These are phyloP conservation scores for Guaruba guarouba DNA, from an alignment of 2,113 vertebrate species.

Conservation along the genomic window DNA sequence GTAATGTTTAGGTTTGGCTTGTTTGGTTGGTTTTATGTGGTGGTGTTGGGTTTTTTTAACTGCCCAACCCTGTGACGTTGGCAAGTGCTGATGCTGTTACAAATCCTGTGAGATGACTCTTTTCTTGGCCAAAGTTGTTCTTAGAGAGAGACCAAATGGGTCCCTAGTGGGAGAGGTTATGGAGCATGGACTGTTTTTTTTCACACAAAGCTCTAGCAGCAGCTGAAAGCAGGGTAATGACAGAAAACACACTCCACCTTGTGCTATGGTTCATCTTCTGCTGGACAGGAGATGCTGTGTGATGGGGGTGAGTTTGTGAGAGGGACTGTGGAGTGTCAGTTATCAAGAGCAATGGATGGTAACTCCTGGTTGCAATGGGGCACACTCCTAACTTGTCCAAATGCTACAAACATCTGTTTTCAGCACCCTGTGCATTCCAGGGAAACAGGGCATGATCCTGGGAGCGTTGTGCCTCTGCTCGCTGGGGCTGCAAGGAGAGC, in stretches of 20 bases:
- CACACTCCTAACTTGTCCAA: not conserved
- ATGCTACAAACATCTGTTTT: not conserved
- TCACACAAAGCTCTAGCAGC: not conserved
- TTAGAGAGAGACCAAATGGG: not conserved
- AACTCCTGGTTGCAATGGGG: not conserved
- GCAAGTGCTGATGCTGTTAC: not conserved
- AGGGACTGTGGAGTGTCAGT: not conserved
- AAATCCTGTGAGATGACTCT: not conserved
- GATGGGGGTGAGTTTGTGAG: not conserved
- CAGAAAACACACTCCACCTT: not conserved
- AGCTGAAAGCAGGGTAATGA: not conserved
- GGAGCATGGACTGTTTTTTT: not conserved
- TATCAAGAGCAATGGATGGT: not conserved
- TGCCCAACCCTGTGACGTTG: not conserved
- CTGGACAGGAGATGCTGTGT: not conserved
- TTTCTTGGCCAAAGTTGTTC: not conserved
- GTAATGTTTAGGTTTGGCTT: not conserved
- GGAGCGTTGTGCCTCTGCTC: fast-evolving
- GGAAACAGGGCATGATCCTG: not conserved
- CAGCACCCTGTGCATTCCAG: not conserved
- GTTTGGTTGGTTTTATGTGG: not conserved
- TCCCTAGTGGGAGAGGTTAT: not conserved
- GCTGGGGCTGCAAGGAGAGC: not conserved
- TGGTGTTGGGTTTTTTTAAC: not conserved
- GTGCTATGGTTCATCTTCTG: not conserved